Percentiles rank a stretch among this genome's conserved stretches.
Evolutionary conservation across 2,113 vertebrate species (phyloP).

Genomic region (Proteles cristata): DNA sequence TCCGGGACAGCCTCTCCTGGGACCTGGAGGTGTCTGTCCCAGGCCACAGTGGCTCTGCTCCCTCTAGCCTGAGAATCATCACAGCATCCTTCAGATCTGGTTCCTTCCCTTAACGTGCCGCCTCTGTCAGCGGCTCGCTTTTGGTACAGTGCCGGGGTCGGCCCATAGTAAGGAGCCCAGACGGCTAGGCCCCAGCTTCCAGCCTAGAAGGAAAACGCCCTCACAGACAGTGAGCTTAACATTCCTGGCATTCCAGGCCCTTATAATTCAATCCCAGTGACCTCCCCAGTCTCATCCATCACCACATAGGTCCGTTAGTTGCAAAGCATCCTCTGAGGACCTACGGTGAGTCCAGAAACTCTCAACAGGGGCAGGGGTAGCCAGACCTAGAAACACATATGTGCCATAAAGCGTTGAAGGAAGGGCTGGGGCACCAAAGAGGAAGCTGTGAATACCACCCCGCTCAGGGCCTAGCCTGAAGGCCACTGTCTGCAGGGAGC

Average conservation of each 20-base stretch:
- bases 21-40: not conserved
- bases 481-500: accelerated
- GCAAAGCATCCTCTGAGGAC: not conserved
- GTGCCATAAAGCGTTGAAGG: not conserved
- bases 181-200: not conserved
- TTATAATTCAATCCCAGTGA: not conserved
- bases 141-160: not conserved
- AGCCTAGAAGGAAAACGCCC: not conserved
- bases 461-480: not conserved
- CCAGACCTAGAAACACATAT: not conserved
- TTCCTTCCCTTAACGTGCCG: not conserved
- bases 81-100: not conserved
- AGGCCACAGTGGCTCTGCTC: not conserved
- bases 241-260: not conserved
- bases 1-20: not conserved
- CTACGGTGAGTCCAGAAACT: not conserved
- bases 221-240: not conserved
- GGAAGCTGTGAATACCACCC: not conserved
- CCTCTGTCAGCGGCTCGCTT: not conserved
- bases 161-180: accelerated
- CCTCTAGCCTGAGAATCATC: not conserved
- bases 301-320: not conserved
- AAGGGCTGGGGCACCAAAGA: not conserved
- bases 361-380: not conserved
- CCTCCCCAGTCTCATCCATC: not conserved